These are phyloP conservation scores for Aegotheles bennettii DNA, from an alignment of 2,113 vertebrate genomes.

Conservation along the genomic window DNA sequence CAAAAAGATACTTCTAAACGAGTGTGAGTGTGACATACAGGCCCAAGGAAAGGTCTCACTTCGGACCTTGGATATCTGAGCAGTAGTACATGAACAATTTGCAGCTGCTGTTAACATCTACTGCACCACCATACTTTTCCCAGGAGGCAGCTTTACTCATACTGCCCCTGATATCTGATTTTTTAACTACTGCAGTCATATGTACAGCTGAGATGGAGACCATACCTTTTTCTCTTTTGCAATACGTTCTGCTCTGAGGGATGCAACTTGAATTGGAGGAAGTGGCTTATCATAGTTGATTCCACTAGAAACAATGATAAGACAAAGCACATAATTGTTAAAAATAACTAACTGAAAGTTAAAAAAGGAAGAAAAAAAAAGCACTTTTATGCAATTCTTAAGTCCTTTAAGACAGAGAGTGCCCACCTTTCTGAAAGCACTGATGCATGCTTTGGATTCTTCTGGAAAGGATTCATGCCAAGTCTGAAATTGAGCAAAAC, in stretches of 20 bases:
- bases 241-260: slow-evolving; percentile 88
- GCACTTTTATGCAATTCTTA: not conserved
- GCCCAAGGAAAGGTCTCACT: not conserved
- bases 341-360: not conserved
- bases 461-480: slow-evolving; percentile 94
- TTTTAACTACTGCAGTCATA: not conserved
- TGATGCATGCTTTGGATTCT: slow-evolving; percentile 91
- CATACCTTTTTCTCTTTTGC: slow-evolving; percentile 90
- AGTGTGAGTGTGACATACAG: not conserved
- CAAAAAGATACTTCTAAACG: not conserved
- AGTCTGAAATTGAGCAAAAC: slow-evolving; percentile 71
- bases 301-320: slow-evolving; percentile 71
- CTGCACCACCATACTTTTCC: not conserved
- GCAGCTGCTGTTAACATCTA: not conserved
- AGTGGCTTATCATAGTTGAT: slow-evolving; percentile 92
- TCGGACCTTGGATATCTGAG: not conserved
- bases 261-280: slow-evolving; percentile 88
- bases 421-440: slow-evolving; percentile 88
- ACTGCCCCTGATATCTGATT: not conserved
- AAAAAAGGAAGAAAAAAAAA: not conserved
- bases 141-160: not conserved
- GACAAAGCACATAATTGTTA: not conserved
- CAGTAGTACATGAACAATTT: not conserved
- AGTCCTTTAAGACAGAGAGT: not conserved
- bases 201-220: not conserved